phyloP scores from a whole-genome alignment of 2,888 invertebrate genomes.

The Cremastinae sp. region DNA sequence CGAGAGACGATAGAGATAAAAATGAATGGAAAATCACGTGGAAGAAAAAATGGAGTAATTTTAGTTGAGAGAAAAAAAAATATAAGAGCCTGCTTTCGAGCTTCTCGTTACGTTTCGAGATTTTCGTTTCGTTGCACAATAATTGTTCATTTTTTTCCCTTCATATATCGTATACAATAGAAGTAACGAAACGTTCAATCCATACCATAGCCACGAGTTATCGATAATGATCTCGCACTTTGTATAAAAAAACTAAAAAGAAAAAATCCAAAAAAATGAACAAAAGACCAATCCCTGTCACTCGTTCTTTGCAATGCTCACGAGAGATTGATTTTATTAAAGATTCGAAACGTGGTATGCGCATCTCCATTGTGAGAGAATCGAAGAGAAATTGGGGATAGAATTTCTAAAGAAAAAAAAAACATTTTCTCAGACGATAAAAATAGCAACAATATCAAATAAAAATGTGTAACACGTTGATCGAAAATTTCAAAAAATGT shows the following conservation, averaged over 20 bases:
- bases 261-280: conserved; percentile 2
- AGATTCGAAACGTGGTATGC: conserved; percentile 54
- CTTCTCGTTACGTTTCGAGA: conserved; percentile 58
- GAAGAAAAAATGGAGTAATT: conserved; percentile 42
- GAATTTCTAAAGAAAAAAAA: no score
- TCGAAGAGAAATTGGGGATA: no score
- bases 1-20: conserved; percentile 38
- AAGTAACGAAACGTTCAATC: conserved; percentile 34
- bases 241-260: not conserved
- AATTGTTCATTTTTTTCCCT: conserved; percentile 38
- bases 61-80: conserved; percentile 48
- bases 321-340: conserved; percentile 22
- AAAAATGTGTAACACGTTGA: no score
- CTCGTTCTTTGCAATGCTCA: conserved; percentile 28
- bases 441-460: no score
- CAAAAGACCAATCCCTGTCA: conserved; percentile 25
- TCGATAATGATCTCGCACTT: conserved; percentile 34
- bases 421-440: no score
- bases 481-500: no score
- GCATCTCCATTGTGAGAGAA: conserved; percentile 40
- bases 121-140: conserved; percentile 58
- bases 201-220: conserved; percentile 24
- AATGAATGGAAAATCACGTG: conserved; percentile 37
- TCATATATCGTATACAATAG: conserved; percentile 24
- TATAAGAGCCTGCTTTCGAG: conserved; percentile 45